Base-by-base conservation (phyloP, 2,113 vertebrate genomes). In the Nymphicus hollandicus region DNA sequence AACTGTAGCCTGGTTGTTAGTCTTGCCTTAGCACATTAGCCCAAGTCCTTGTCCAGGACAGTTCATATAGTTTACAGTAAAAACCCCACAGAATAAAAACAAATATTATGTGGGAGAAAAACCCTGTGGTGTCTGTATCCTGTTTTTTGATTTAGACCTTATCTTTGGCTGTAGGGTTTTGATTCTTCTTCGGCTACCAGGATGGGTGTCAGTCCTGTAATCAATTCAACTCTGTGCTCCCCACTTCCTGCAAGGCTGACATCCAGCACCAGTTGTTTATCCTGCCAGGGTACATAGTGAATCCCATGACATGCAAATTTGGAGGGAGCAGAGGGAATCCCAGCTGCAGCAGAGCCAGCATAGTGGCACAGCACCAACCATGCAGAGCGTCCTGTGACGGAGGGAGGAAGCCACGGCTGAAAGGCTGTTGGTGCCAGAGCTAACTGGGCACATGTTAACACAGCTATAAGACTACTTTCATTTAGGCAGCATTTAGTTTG, bases 261-360 rank as follows among this genome's bases (percentile, higher is more conserved):
- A 65, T 11, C 14, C 41, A 39, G 50, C 7, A 4, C 63, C 6
- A 31, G 3, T 53, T 73, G 24, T 39, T 92, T 3, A 4, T 23
- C 27, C 49, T 63, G 90, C 73, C 85, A 78, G 78, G 60, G 46
- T 44, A 31, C 33, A 9, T 23, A 39, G 35, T 47, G 69, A 35
- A 43, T 87, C 17, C 2, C 3, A 49, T 35, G 81, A 81, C 81
- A 17, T 10, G 39, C 53, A 27, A 39, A 44, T 49, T 41, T 58
- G 37, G 69, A 91, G 88, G 81, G n/a, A 91, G 81, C 69, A 52
- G 69, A 66, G 84, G 90, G 85, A 86, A 83, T 81, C 90, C 92
- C 0, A 0, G 77, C 77, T 69, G 81, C 84, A 65, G 89, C 77
- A 55, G 87, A 73, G 84, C 90, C 81, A 91, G 64, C 5, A 0